phyloP scores from a whole-genome alignment of 2,797 vertebrate species.

The Sciurus vulgaris region DNA sequence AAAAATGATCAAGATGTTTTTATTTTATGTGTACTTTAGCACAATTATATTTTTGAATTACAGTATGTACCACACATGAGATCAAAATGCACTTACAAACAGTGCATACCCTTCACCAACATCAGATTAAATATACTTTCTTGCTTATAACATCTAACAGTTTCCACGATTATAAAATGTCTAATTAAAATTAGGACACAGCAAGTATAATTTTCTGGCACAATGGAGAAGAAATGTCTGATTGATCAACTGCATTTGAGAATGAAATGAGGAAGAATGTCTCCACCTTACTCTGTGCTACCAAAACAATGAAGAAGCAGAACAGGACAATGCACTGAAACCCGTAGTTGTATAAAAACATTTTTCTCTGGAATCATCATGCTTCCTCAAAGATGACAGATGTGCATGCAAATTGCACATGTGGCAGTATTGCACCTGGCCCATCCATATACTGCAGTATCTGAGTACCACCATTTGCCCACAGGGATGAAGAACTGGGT shows the following conservation, averaged over 20 bases:
- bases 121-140: not conserved
- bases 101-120: not conserved
- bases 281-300: not conserved
- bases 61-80: not conserved
- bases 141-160: not conserved
- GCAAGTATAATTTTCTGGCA: not conserved
- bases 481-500: not conserved
- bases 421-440: not conserved
- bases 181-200: not conserved
- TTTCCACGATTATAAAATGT: not conserved
- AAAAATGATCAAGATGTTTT: not conserved
- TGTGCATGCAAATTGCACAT: not conserved
- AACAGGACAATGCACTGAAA: not conserved
- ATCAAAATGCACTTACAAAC: not conserved
- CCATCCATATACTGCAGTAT: not conserved
- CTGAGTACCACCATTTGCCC: not conserved
- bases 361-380: not conserved
- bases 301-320: not conserved
- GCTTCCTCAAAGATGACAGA: not conserved
- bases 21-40: not conserved
- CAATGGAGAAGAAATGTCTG: not conserved
- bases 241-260: not conserved
- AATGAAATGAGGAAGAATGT: not conserved
- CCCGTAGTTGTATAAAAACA: not conserved
- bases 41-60: constrained; percentile 6